Conservation (phyloP, 2,888 invertebrate genomes). For the Stenchaetothrips biformis region DNA sequence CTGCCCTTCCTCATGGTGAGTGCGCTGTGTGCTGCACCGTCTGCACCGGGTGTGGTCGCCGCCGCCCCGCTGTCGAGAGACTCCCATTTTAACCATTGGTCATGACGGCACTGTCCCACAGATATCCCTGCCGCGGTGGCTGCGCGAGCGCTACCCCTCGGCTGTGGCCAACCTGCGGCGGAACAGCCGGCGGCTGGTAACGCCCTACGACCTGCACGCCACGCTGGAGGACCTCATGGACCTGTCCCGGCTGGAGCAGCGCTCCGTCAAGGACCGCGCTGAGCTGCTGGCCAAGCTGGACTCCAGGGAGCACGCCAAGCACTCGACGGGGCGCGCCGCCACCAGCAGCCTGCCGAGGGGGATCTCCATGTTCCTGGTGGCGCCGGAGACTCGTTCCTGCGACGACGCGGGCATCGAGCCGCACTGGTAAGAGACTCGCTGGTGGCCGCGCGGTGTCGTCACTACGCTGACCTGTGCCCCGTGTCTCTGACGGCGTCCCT, state of each 20-base stretch:
- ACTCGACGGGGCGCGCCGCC: too few species aligned
- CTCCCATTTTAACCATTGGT: too few species aligned
- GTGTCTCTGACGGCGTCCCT: background rate
- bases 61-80: too few species aligned
- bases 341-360: constrained; percentile 47
- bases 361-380: constrained; percentile 70
- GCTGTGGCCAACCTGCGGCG: constrained; percentile 60
- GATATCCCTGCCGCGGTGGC: constrained; percentile 63
- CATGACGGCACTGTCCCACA: background rate
- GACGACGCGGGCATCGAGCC: constrained; percentile 68
- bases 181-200: constrained; percentile 69
- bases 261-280: constrained; percentile 42
- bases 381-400: constrained; percentile 70
- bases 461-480: too few species aligned
- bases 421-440: constrained; percentile 58
- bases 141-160: constrained; percentile 56
- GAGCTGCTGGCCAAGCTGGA: background rate
- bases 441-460: too few species aligned
- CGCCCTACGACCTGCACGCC: constrained; percentile 78
- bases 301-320: background rate
- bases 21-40: too few species aligned
- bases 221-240: constrained; percentile 67
- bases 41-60: too few species aligned
- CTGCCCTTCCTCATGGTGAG: constrained; percentile 70
- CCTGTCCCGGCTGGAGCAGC: constrained; percentile 48